Evolutionary conservation across 1,140 invertebrate genomes (phyloP).

Genomic region (Choristoneura fumiferana): DNA sequence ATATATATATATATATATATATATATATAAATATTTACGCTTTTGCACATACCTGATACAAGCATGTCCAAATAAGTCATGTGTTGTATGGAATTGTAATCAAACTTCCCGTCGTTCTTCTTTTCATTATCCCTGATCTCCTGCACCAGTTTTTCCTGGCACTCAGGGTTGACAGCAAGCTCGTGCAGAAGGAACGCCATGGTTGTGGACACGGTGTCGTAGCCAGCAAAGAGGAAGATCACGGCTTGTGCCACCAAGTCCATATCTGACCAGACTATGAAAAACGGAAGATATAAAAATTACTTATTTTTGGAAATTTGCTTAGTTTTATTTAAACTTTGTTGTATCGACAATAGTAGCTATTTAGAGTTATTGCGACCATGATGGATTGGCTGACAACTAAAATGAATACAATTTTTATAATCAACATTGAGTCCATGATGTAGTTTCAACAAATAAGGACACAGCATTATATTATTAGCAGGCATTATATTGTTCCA

Average conservation of each 20-base stretch:
- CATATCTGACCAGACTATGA: conserved; percentile 40
- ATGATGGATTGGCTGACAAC: no score
- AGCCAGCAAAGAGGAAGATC: conserved; percentile 78
- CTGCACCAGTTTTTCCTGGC: conserved; percentile 75
- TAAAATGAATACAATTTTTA: no score
- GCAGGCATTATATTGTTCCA: no score
- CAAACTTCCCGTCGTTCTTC: conserved; percentile 38
- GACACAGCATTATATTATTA: no score
- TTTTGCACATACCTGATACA: conserved; percentile 44
- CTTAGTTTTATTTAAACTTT: neutral
- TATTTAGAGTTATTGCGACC: neutral
- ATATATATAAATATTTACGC: no score
- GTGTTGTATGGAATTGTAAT: conserved; percentile 45
- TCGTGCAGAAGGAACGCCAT: conserved; percentile 79
- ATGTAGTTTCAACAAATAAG: no score
- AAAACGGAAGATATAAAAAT: conserved; percentile 4
- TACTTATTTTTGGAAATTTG: neutral
- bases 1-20: no score
- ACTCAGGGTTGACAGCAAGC: conserved; percentile 80
- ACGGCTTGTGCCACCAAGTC: conserved; percentile 58
- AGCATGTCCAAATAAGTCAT: conserved; percentile 58
- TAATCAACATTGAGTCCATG: no score
- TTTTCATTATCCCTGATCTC: conserved; percentile 46
- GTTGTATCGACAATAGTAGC: neutral
- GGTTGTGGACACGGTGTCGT: conserved; percentile 81